phyloP scores from a whole-genome alignment of 2,113 vertebrate genomes.

The Eurypyga helias region DNA sequence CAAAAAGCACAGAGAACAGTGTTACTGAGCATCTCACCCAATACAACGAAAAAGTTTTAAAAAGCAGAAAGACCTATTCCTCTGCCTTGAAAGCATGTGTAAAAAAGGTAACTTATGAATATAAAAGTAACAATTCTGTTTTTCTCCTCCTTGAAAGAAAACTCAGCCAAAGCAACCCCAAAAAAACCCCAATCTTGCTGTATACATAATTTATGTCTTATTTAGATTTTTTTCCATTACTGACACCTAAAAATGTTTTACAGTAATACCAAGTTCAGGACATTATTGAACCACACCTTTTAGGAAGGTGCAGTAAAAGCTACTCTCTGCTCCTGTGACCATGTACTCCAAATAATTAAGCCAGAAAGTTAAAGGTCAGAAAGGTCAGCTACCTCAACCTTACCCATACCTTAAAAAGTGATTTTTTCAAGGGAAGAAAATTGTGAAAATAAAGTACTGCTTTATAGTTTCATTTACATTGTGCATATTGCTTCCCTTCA shows the following conservation, averaged over 20 bases:
- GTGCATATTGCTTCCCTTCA: not conserved
- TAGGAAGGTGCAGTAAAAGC: not conserved
- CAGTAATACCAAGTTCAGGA: not conserved
- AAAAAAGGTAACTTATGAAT: not conserved
- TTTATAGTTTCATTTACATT: not conserved
- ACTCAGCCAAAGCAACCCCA: not conserved
- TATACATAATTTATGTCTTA: accelerated
- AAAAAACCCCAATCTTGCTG: not conserved
- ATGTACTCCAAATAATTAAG: not conserved
- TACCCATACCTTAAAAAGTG: not conserved
- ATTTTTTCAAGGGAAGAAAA: not conserved
- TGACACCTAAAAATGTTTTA: not conserved
- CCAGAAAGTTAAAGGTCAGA: not conserved
- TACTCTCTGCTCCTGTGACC: not conserved
- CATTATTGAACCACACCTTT: not conserved
- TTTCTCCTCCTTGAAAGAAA: not conserved
- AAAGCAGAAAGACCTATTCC: not conserved
- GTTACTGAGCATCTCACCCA: not conserved
- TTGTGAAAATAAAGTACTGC: not conserved
- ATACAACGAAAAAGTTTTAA: not conserved
- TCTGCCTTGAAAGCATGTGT: not conserved
- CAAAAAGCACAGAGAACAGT: not conserved
- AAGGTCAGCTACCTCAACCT: not conserved
- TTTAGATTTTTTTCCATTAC: not conserved
- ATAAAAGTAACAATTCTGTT: not conserved